phyloP scores from a whole-genome alignment of 2,113 vertebrate species.

The Perognathus longimembris region DNA sequence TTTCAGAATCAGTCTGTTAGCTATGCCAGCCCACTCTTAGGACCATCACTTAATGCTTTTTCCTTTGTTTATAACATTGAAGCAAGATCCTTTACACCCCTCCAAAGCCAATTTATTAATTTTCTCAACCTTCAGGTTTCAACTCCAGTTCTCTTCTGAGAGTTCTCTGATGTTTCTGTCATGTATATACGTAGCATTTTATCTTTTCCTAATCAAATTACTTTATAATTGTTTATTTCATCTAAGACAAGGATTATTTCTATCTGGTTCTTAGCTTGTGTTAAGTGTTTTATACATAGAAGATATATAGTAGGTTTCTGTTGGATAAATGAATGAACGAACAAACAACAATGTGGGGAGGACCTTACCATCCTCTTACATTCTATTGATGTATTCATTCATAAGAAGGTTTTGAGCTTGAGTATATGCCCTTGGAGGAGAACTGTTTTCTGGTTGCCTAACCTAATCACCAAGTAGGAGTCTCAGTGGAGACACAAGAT shows the following conservation, averaged over 20 bases:
- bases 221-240: conserved; percentile 5
- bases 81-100: background rate
- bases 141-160: conserved; percentile 11
- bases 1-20: background rate
- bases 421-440: conserved; percentile 11
- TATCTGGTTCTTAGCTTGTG: background rate
- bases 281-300: conserved; percentile 14
- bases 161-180: background rate
- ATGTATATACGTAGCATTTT: background rate
- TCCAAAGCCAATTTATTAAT: conserved; percentile 8
- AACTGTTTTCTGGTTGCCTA: background rate
- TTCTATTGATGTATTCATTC: background rate
- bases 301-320: conserved; percentile 9
- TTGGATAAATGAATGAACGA: conserved; percentile 3
- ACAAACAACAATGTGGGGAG: conserved; percentile 32
- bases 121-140: conserved; percentile 37
- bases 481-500: conserved; percentile 36
- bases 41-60: background rate
- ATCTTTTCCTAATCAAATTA: background rate
- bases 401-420: background rate
- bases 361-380: background rate
- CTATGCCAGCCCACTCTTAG: background rate
- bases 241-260: conserved; percentile 12
- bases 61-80: conserved; percentile 15
- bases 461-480: conserved; percentile 12